Percentiles rank a stretch among this genome's conserved stretches.
phyloP scores from a whole-genome alignment of 37 sponge, comb jelly and placozoan species.

The Halisarca cf. caerulea region DNA sequence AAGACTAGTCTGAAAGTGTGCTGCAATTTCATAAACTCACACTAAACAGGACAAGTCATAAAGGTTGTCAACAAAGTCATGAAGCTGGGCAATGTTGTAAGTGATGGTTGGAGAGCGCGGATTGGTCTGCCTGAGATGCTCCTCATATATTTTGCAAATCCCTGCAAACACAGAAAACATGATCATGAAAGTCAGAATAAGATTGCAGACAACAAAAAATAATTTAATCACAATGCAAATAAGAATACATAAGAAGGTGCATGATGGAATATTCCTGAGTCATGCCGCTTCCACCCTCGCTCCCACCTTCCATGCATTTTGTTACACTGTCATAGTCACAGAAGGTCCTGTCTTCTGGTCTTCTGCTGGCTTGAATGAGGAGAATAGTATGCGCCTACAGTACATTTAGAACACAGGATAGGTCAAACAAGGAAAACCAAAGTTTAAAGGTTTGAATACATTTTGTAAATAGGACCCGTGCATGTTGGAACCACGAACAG shows the following conservation, averaged over 20 bases:
- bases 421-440: too few species aligned
- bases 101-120: constrained; percentile 93
- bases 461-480: too few species aligned
- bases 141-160: constrained; percentile 97
- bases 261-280: too few species aligned
- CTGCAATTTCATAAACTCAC: too few species aligned
- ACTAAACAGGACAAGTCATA: constrained; percentile 92
- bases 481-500: too few species aligned
- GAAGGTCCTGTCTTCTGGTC: constrained; percentile 84
- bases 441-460: too few species aligned
- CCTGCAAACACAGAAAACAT: constrained; percentile 52
- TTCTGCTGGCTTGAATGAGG: constrained; percentile 85
- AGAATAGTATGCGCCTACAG: constrained; percentile 97
- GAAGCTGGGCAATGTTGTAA: constrained; percentile 96
- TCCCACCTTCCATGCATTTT: constrained; percentile 90
- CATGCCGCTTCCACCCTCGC: too few species aligned
- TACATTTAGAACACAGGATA: background rate
- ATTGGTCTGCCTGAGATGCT: constrained; percentile 88
- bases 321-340: constrained; percentile 93
- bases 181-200: too few species aligned
- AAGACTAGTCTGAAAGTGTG: too few species aligned
- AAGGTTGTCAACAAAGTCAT: constrained; percentile 92
- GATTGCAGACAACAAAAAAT: too few species aligned
- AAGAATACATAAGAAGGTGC: background rate
- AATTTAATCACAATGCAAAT: background rate